Evolutionary conservation across 2,113 vertebrate species (phyloP).

Genomic region (Dermatemys mawii): DNA sequence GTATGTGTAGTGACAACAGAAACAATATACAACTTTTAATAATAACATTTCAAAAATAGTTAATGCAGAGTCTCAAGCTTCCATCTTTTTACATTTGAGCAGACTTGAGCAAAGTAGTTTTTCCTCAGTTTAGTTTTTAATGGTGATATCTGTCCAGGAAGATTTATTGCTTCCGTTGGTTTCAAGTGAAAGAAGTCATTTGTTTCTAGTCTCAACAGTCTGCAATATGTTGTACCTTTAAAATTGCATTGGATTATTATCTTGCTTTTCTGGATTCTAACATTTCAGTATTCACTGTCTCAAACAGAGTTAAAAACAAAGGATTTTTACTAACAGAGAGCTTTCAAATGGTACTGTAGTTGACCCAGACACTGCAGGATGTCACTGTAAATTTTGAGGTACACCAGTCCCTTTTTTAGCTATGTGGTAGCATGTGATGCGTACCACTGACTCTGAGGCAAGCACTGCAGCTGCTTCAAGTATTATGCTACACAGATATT

Average conservation of each 20-base stretch:
- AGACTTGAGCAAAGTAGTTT: not conserved
- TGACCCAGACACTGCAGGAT: not conserved
- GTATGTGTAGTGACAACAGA: constrained; percentile 63
- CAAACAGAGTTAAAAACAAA: not conserved
- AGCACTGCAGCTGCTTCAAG: not conserved
- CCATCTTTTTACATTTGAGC: not conserved
- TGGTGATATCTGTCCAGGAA: not conserved
- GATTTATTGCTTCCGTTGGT: not conserved
- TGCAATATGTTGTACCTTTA: not conserved
- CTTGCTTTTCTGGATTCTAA: constrained; percentile 4
- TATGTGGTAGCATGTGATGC: not conserved
- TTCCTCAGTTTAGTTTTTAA: fast-evolving
- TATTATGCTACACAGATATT: not conserved
- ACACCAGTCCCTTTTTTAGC: not conserved
- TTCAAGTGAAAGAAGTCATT: not conserved
- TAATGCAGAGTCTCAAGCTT: not conserved
- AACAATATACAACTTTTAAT: not conserved
- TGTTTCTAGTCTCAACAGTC: not conserved
- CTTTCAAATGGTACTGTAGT: not conserved
- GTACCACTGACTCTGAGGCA: not conserved
- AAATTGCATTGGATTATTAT: not conserved
- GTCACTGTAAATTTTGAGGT: not conserved
- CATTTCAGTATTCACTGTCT: not conserved
- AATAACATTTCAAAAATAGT: not conserved
- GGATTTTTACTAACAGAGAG: not conserved